A percentile compares a stretch with the other conserved stretches of the same genome.
These are phyloP conservation scores for Glaucidium brasilianum DNA, from an alignment of 2,113 vertebrate species.

Conservation along the genomic window DNA sequence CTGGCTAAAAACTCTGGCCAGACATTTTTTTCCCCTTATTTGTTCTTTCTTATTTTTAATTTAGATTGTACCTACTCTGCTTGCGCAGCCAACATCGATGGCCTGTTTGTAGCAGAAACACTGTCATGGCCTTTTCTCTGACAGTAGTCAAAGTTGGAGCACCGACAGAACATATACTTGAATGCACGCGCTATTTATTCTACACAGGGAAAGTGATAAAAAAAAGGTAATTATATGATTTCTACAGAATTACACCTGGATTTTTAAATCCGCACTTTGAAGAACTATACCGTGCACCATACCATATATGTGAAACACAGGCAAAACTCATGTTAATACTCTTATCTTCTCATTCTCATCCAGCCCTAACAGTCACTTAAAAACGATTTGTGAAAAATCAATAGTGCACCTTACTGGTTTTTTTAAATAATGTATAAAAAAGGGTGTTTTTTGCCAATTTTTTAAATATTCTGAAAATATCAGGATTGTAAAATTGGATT, in stretches of 20 bases:
- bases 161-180: neutral
- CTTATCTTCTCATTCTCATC: neutral
- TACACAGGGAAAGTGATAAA: neutral
- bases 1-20: neutral
- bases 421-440: slow-evolving; percentile 19
- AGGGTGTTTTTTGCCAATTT: neutral
- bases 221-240: neutral
- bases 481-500: slow-evolving; percentile 35
- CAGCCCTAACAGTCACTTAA: neutral
- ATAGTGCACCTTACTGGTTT: neutral
- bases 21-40: neutral
- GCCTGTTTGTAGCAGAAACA: neutral
- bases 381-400: slow-evolving; percentile 22
- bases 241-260: neutral
- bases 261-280: neutral
- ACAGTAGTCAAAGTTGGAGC: neutral
- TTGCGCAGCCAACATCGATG: neutral
- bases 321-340: neutral
- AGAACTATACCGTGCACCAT: neutral
- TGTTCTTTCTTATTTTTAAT: neutral
- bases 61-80: neutral
- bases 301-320: neutral
- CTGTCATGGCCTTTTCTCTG: neutral
- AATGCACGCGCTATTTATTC: neutral
- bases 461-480: slow-evolving; percentile 23